These are phyloP conservation scores for Buceros bicornis DNA, from an alignment of 2,797 vertebrate species.

Conservation along the genomic window DNA sequence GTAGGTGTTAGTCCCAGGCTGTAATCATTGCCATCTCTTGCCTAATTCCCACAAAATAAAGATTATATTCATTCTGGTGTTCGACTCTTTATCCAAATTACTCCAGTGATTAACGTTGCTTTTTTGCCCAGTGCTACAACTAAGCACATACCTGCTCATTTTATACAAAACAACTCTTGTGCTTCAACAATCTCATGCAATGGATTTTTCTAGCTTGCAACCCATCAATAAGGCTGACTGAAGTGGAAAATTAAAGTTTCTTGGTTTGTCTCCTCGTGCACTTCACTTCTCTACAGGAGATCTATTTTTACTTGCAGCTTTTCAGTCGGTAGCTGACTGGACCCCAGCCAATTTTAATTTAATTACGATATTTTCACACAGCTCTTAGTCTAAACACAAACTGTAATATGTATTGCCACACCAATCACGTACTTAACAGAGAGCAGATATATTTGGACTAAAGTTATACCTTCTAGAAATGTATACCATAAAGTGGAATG, in stretches of 20 bases:
- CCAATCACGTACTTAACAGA: neutral
- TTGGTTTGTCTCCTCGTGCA: neutral
- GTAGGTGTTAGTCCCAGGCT: constrained; percentile 96
- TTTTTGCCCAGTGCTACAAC: neutral
- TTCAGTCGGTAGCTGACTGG: neutral
- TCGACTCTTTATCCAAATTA: neutral
- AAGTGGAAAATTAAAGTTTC: neutral
- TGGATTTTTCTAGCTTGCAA: neutral
- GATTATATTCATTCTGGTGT: constrained; percentile 5
- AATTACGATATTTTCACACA: neutral
- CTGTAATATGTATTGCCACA: neutral
- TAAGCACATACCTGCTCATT: neutral
- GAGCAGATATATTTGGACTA: neutral
- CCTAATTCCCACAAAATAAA: constrained; percentile 81
- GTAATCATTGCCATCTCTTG: constrained; percentile 97
- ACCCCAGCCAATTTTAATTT: neutral
- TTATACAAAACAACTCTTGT: neutral
- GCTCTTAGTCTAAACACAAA: neutral
- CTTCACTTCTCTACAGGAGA: neutral
- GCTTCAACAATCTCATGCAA: neutral
- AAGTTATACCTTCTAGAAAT: neutral
- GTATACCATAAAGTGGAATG: neutral
- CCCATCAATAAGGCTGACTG: neutral
- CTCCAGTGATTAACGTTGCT: neutral
- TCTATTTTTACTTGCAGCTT: neutral